Evolutionary conservation across 2,797 vertebrate genomes (phyloP), one percentile per base, ranked within the genome.

Genomic region (Myotis daubentonii): DNA sequence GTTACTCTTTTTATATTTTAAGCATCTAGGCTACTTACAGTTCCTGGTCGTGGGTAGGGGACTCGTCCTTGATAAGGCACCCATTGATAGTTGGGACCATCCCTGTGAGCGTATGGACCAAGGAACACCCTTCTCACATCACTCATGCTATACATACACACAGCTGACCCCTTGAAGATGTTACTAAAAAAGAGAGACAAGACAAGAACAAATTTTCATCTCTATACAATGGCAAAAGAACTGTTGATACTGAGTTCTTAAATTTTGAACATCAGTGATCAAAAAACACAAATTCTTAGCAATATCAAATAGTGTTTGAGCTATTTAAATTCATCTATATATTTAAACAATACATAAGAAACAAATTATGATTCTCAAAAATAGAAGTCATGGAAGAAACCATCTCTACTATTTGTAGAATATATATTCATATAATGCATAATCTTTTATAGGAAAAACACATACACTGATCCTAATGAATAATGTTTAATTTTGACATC

Each of bases 31-130:
- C 11, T 92, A 99, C 99, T 99, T 97, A 99, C 99, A 88, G 99
- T 99, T 98, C 99, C 99, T 22, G 99, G 99, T 9, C 99, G 98
- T 72, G 99, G 99, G 86, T 99, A 99, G 0, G 99, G 99, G 57
- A 99, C 99, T 85, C 99, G 98, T 55, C 99, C 99, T 96, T 99
- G 99, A 97, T 98, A 99, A 28, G 99, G 99, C 49, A 99, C 99
- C 99, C 99, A 99, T 94, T 99, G 99, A 94, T 99, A 99, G 98
- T 99, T 99, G 5, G 99, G 99, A 20, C 99, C 99, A 75, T 99
- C 99, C 97, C 99, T 98, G 94, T 99, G 99, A 71, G 99, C 99
- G 0, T 99, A 99, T 2, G 99, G 99, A 49, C 99, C 99, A 44
- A 99, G 98, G 96, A 99, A 99, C 0, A 99, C 99, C 96, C 99